These are phyloP conservation scores for Platanista minor DNA, from an alignment of 2,113 vertebrate genomes.

Conservation along the genomic window DNA sequence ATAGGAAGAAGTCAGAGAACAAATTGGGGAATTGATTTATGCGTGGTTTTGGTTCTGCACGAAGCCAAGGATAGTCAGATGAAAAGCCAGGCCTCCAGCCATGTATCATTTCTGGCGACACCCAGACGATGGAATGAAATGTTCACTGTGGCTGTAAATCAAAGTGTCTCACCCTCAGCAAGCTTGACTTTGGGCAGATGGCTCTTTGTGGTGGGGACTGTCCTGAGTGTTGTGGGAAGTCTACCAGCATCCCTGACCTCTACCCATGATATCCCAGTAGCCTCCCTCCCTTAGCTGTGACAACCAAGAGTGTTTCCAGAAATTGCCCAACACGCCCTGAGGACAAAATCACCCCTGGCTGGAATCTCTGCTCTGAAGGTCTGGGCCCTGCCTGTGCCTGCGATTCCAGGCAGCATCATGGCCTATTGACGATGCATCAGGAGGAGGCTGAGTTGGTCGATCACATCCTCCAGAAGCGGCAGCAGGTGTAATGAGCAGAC, in stretches of 20 bases:
- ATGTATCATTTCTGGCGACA: background rate
- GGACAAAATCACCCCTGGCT: background rate
- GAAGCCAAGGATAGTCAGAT: accelerated
- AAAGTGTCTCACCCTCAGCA: background rate
- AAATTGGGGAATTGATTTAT: accelerated
- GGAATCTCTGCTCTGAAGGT: background rate
- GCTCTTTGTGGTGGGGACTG: background rate
- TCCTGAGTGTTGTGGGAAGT: background rate
- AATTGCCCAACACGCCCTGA: background rate
- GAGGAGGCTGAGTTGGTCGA: accelerated
- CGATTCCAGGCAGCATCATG: accelerated
- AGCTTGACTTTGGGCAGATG: background rate
- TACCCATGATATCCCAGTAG: background rate
- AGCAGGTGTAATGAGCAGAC: no score
- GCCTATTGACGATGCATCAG: accelerated
- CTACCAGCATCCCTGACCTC: background rate
- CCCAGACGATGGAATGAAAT: no score
- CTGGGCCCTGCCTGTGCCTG: background rate
- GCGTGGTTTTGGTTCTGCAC: accelerated
- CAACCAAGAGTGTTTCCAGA: background rate
- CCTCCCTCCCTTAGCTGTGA: background rate
- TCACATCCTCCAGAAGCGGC: accelerated
- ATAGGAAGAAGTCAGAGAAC: background rate
- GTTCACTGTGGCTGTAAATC: background rate
- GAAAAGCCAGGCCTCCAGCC: background rate